Base-by-base conservation (phyloP, 2,888 invertebrate species). In the Spialia ferax region DNA sequence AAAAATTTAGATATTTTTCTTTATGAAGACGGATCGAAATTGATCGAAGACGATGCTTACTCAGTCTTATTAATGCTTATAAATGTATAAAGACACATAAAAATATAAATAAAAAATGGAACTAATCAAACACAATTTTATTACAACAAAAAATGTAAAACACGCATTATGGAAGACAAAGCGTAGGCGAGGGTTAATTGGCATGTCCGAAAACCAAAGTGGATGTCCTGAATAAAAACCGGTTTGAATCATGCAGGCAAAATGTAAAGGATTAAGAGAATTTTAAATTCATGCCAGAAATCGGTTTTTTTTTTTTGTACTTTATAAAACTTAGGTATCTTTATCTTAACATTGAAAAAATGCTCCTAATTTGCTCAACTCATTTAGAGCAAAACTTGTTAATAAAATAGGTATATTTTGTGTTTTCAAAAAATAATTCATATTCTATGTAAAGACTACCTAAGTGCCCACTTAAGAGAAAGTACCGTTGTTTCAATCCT, bases 201-300 rank as follows among this genome's bases (percentile, higher is more conserved):
- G 42, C 61, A 23, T 26, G 48, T 50, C 29, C n/a, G 13, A 32
- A 38, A 62, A 62, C 22, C 22, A 32, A 35, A n/a, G 2, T 52
- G 13, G n/a, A 52, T 50, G 61, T 32, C 52, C 62, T 52, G 15
- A 38, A 52, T 38, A 35, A 50, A 13, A 35, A 62, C 50, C 50
- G 32, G 50, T 61, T 29, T 7, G 8, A 22, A 50, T n/a, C n/a
- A 15, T 35, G 18, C 50, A 42, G 42, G 7, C 26, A 52, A 54
- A 22, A 2, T 22, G 22, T 20, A 13, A 50, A 45, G 1, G 18
- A n/a, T 20, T 20, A 18, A 48, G 7, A 50, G 23, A 20, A 48
- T n/a, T 4, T 42, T n/a, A n/a, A n/a, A n/a, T n/a, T n/a, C n/a
- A n/a, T n/a, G 11, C 45, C 18, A 18, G 45, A 45, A 45, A 45